Base-by-base conservation (phyloP, 2,113 vertebrate genomes). In the Thunnus maccoyii region DNA sequence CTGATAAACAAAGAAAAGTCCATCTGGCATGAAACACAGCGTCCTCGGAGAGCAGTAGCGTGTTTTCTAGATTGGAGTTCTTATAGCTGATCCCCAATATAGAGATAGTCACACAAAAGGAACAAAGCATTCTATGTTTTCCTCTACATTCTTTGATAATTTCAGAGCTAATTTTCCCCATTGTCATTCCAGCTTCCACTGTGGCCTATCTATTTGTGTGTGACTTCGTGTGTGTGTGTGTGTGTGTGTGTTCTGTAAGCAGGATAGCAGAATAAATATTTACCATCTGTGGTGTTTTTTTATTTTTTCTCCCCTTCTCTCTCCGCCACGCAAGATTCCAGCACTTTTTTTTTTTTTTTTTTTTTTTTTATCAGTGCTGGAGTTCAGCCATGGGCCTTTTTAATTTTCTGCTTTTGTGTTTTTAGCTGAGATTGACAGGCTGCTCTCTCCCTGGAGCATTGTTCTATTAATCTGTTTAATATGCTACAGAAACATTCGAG, bases 381-480 rank as follows among this genome's bases (percentile, higher is more conserved):
- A 94, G 93, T 96, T 95, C 94, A 95, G 95, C 95, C 95, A 95
- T 90, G 86, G 94, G 94, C 94, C 94, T 95, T 96, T 96, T 96
- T 95, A 95, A 96, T 96, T 96, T 96, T 95, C 94, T 95, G 94
- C 94, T 95, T 96, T 95, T 95, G 94, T 95, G 95, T 96, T 96
- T 95, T 83, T 91, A 70, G 89, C 20, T 68, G 83, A 95, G 95
- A 94, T 95, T 95, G 95, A 95, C 61, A 63, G 94, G 90, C 94
- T 93, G 93, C 93, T 90, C 80, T 83, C 91, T 96, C 96, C 95
- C 96, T 82, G 93, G 92, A 78, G 95, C 95, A 96, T 95, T 88
- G 93, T 96, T 89, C 94, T 94, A 95, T 96, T 95, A 95, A 96
- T 97, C 95, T 96, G 94, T 95, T 97, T 96, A 96, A 96, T 96